These are phyloP conservation scores for Calliphora vicina DNA, from an alignment of 1,140 invertebrate species.

Conservation along the genomic window DNA sequence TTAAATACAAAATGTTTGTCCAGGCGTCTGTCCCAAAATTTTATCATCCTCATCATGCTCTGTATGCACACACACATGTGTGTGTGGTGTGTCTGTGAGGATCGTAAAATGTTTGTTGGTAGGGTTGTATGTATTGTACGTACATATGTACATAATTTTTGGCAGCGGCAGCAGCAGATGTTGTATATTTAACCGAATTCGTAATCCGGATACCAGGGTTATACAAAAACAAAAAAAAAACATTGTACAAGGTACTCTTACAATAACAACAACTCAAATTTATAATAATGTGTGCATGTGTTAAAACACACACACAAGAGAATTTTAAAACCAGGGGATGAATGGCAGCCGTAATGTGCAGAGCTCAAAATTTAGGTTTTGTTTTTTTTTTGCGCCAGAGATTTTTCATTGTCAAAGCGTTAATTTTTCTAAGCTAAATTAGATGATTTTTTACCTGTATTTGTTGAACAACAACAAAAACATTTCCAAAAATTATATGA, in stretches of 20 bases:
- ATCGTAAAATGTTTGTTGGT: not conserved
- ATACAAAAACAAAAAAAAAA: not conserved
- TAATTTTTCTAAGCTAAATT: conserved; percentile 32
- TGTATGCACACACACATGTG: not conserved
- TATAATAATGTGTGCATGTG: not conserved
- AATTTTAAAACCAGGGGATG: conserved; percentile 12
- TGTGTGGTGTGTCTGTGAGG: not conserved
- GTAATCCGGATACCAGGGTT: conserved; percentile 30
- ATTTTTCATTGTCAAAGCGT: conserved; percentile 27
- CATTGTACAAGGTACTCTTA: not conserved
- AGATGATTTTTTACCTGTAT: conserved; percentile 6
- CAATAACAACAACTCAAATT: not conserved
- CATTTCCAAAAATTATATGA: too few species aligned
- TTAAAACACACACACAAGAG: not conserved
- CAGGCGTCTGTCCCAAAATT: not conserved
- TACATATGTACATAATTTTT: too few species aligned
- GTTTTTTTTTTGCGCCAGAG: not conserved
- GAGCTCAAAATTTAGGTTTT: not conserved
- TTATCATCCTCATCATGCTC: not conserved
- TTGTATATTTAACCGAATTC: conserved; percentile 31
- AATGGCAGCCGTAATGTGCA: not conserved
- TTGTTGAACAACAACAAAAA: not conserved
- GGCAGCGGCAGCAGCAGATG: conserved; percentile 24
- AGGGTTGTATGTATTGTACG: not conserved
- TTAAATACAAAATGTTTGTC: not conserved